Base-by-base conservation (phyloP, 1,140 invertebrate genomes). In the Heliconius hermathena region DNA sequence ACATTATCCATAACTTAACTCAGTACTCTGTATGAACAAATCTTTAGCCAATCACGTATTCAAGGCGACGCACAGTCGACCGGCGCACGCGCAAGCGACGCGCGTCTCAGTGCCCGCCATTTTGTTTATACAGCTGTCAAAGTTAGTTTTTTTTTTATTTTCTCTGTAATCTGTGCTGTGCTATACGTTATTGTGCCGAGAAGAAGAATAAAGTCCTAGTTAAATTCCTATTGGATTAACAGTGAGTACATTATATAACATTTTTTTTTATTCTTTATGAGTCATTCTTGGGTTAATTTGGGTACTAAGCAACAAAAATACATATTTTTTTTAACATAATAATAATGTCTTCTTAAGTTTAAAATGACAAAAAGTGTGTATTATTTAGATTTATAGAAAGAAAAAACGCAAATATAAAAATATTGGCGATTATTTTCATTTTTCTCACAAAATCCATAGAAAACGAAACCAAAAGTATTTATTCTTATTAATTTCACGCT, bases 41-140 rank as follows among this genome's bases (percentile, higher is more conserved):
- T 41, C 80, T 70, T 80, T 74, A 81, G 41, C 38, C 75, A 33
- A 81, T 83, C 81, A 81, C 74, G 60, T 77, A 80, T 80, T 82
- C 84, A 80, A 82, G 76, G 76, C 82, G 77, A 81, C 54, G 57
- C 60, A 26, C 84, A 85, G 84, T 85, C 57, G 52, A 36, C 74
- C 81, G 76, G 79, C 80, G 71, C 80, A 76, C 73, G 81, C 82
- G 81, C 76, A 76, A 80, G 79, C 81, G 72, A 57, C 82, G 77
- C 81, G 73, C 66, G 82, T 82, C 70, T 66, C 60, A 26, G n/a
- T 52, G 38, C 22, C 80, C 79, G 80, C 81, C 81, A 85, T 84
- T 73, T 85, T 83, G 79, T 87, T 86, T 83, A 60, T 80, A 76
- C 86, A 89, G 83, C 82, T 88, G 85, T 84, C 84, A 82, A 84